Base-by-base conservation (phyloP, 2,797 vertebrate genomes). In the Ispidina lecontei region DNA sequence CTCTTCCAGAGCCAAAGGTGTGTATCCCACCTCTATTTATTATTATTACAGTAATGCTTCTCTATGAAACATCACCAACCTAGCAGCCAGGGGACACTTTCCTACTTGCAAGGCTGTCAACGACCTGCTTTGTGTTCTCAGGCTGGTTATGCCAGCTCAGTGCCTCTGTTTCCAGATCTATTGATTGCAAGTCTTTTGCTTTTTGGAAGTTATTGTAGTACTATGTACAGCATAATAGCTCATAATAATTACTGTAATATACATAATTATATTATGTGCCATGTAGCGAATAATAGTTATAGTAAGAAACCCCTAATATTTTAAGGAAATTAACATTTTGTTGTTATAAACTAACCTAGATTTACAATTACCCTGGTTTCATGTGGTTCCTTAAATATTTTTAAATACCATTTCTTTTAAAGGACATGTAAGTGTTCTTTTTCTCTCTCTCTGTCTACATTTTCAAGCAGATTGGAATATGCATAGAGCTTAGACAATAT, bases 161-260 rank as follows among this genome's bases (percentile, higher is more conserved):
- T 56, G 49, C 56, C 64, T 84, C 85, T 93, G 77, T 88, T 93
- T 94, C 90, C 80, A 90, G 41, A 84, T 56, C 56, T 17, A n/a
- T 70, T 86, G 41, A 80, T 71, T 71, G 41, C 37, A 93, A 81
- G 41, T 60, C 60, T 92, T 88, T 81, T 91, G 37, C 51, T 70
- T 81, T 81, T 79, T 67, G 46, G 52, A 91, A 88, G 80, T 64
- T 79, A 88, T 78, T 95, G 39, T 84, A 86, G 89, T 73, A 81
- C 59, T 54, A 79, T 43, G 46, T 68, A 79, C 56, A 74, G 71
- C 68, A 63, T 84, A 94, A 94, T 89, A 95, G 81, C 64, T 94
- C 94, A 91, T 93, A 95, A 94, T 90, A 94, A 95, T 94, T 89
- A 93, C 71, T 75, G 74, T 94, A 95, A 96, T 92, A 92, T 81